phyloP scores from a whole-genome alignment of 1,140 invertebrate genomes.

The Pygmarrhopalites habei region DNA sequence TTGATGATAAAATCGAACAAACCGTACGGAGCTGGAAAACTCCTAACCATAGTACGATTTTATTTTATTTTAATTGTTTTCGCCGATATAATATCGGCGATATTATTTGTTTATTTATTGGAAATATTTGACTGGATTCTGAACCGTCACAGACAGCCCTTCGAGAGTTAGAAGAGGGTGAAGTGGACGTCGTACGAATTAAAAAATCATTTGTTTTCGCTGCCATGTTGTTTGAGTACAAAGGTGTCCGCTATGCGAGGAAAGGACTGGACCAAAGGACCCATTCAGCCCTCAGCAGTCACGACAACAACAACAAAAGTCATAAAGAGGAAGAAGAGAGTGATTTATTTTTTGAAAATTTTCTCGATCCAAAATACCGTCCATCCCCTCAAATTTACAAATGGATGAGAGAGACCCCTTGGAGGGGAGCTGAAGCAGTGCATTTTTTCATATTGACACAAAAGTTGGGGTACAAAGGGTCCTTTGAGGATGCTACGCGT shows the following conservation, averaged over 20 bases:
- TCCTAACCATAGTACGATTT: constrained; percentile 51
- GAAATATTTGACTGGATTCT: too few relatives aligned
- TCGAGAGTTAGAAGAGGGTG: constrained; percentile 56
- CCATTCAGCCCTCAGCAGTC: constrained; percentile 11
- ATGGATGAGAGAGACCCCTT: constrained; percentile 63
- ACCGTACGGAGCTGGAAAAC: constrained; percentile 60
- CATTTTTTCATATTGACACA: constrained; percentile 80
- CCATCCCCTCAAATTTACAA: constrained; percentile 21
- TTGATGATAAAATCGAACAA: constrained; percentile 76
- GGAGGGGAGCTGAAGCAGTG: constrained; percentile 81
- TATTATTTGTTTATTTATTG: too few relatives aligned
- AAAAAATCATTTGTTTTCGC: constrained; percentile 87
- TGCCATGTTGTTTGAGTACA: constrained; percentile 74
- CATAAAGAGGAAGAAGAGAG: neutral
- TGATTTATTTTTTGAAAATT: constrained; percentile 33
- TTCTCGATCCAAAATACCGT: constrained; percentile 27
- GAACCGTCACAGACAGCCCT: constrained; percentile 52
- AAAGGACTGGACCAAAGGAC: constrained; percentile 10
- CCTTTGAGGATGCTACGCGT: constrained; percentile 56
- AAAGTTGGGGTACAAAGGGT: constrained; percentile 62
- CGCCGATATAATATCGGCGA: too few relatives aligned
- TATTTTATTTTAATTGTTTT: too few relatives aligned
- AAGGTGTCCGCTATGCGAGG: constrained; percentile 1
- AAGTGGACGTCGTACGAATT: constrained; percentile 62
- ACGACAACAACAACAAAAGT: neutral